Base-by-base conservation (phyloP, 92 coral and sea anemone genomes). In the Ricordea florida region DNA sequence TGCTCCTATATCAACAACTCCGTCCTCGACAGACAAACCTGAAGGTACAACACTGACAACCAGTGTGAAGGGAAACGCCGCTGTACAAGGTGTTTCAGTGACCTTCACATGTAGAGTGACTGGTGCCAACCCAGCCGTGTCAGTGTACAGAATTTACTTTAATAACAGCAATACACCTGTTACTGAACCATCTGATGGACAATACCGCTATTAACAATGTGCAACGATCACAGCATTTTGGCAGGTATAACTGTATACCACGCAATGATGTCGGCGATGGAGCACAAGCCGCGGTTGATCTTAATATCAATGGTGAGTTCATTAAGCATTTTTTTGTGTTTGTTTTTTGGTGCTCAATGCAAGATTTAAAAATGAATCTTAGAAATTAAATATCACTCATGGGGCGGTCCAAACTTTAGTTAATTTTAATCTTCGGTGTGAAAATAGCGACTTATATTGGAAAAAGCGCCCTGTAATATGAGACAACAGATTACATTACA, bases 51-150 rank as follows among this genome's bases (percentile, higher is more conserved):
- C 20, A 15, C 42, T 68, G 0, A 29, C 0, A 16, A 36, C 50
- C 4, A 56, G 41, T 40, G 47, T 40, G 5, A 13, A 52, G 10
- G 37, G 21, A 28, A 51, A 45, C 13, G 42, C 41, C 31, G 78
- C 33, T 57, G 7, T 29, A 15, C 38, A 57, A 30, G 78, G 57
- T 40, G 67, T 28, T 15, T 2, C 15, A 0, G 63, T 57, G 6
- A 57, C 51, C 38, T 13, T 72, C 2, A 24, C 40, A 4, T 72
- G 78, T 40, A 13, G 10, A 25, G 78, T 72, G 15, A 55, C 46
- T 21, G 62, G 22, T 25, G 75, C 75, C 26, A 33, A 48, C 0
- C 75, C 75, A 13, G 42, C 63, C 34, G 78, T 71, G 24, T 57
- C 46, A 26, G 17, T 5, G 14, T 72, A 56, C 56, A 56, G 44